Conservation (phyloP, 2,113 vertebrate genomes). For the Rhinolophus ferrumequinum region DNA sequence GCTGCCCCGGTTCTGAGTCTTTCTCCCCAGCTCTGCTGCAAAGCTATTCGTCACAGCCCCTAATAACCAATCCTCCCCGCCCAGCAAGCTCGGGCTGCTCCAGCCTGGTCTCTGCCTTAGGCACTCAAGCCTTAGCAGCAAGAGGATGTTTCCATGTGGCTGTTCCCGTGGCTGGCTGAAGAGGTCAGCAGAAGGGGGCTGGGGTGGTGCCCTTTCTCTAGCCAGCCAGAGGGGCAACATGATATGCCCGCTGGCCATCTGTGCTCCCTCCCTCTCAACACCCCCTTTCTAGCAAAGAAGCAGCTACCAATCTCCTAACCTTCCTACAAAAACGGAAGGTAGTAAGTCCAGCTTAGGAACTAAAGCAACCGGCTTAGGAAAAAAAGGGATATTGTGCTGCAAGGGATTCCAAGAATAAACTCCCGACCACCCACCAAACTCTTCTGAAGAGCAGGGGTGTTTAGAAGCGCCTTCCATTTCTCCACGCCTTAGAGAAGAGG, state of each 20-base stretch:
- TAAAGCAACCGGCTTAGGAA: not conserved
- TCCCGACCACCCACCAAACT: not conserved
- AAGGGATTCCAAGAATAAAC: constrained; percentile 1
- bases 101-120: not conserved
- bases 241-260: not conserved
- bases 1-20: not conserved
- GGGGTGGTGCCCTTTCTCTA: not conserved
- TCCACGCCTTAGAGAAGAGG: not conserved
- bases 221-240: not conserved
- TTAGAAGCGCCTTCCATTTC: not conserved
- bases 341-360: not conserved
- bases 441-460: not conserved
- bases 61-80: not conserved
- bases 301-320: not conserved
- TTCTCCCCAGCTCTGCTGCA: not conserved
- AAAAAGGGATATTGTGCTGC: not conserved
- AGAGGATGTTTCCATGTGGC: not conserved
- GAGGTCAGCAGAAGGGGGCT: not conserved
- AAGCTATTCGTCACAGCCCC: constrained; percentile 3
- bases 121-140: not conserved
- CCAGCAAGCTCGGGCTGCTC: not conserved
- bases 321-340: not conserved
- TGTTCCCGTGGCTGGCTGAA: not conserved
- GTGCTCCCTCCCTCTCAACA: not conserved
- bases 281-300: not conserved